A percentile compares a stretch with the other conserved stretches of the same genome.
Conservation (phyloP, 2,888 invertebrate species). For the Erebia aethiops region DNA sequence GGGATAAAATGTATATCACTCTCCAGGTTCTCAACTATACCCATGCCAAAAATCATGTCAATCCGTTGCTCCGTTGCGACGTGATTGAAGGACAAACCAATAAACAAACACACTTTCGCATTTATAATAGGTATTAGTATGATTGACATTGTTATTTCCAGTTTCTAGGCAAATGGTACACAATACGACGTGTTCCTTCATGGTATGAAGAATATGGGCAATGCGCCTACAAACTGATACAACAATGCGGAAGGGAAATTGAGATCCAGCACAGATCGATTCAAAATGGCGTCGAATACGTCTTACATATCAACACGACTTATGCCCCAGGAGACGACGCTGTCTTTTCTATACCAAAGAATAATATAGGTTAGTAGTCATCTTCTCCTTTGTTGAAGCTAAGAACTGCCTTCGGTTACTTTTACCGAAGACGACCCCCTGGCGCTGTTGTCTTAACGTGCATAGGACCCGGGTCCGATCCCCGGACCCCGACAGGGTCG, state of each 20-base stretch:
- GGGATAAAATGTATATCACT: no score
- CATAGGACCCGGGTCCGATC: no score
- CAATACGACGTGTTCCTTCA: conserved; percentile 65
- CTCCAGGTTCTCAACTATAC: no score
- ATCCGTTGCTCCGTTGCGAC: no score
- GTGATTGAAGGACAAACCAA: no score
- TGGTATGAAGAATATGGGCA: conserved; percentile 66
- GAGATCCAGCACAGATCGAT: conserved; percentile 67
- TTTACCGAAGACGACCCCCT: no score
- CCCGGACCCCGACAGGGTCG: no score
- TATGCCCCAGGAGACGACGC: conserved; percentile 70
- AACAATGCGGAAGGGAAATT: conserved; percentile 61
- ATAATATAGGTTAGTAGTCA: conserved; percentile 62
- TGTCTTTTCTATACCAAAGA: conserved; percentile 60
- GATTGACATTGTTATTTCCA: conserved; percentile 43
- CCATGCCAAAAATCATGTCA: no score
- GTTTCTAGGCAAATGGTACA: conserved; percentile 74
- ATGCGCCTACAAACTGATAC: conserved; percentile 65
- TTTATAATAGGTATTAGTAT: no score
- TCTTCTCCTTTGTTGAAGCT: background rate
- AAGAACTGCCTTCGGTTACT: no score
- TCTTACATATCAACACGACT: conserved; percentile 65
- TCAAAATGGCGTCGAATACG: conserved; percentile 57
- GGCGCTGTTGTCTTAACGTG: no score
- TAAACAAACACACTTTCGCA: no score